Evolutionary conservation across 2,113 vertebrate genomes (phyloP).

Genomic region (Phrynosoma blainvillii): DNA sequence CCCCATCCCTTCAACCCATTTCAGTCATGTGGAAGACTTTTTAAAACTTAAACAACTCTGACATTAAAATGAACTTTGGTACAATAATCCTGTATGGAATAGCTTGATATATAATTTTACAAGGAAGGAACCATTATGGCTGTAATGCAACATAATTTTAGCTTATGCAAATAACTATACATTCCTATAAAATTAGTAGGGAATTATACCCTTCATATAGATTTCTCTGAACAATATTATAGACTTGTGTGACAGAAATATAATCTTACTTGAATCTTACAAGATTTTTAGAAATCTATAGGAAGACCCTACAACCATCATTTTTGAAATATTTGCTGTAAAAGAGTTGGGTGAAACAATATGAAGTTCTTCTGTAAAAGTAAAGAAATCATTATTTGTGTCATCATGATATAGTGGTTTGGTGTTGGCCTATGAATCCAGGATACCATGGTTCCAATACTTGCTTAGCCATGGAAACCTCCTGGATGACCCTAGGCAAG

Average conservation of each 20-base stretch:
- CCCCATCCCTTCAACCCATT: no score
- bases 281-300: not conserved
- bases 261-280: conserved; percentile 1
- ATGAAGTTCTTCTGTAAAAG: not conserved
- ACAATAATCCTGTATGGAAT: conserved; percentile 5
- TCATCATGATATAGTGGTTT: no score
- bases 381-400: not conserved
- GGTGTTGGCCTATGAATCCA: no score
- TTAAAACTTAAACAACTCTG: not conserved
- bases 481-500: no score
- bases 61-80: not conserved
- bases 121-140: not conserved
- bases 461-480: no score
- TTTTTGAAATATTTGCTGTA: not conserved
- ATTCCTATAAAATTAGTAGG: not conserved
- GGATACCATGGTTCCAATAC: no score
- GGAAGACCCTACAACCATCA: not conserved
- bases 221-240: not conserved
- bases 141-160: not conserved
- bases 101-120: not conserved
- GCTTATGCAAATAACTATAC: conserved; percentile 2
- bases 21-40: not conserved
- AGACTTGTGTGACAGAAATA: not conserved
- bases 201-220: not conserved
- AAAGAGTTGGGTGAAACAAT: not conserved